These are phyloP conservation scores for Caenorhabditis remanei DNA, from an alignment of 1,140 invertebrate genomes.

Conservation along the genomic window DNA sequence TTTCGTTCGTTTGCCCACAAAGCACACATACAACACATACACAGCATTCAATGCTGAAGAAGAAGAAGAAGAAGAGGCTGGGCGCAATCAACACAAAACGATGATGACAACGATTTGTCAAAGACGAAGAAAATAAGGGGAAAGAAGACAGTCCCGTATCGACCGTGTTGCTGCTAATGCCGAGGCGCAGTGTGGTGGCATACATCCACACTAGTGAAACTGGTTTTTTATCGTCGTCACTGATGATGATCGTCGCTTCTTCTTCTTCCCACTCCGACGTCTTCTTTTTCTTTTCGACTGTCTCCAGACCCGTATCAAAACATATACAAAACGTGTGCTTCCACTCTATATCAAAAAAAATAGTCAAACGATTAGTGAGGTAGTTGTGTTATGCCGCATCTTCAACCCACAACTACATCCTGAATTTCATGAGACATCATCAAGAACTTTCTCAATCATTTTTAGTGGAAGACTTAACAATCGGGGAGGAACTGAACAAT, in stretches of 20 bases:
- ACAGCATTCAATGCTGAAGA: background rate
- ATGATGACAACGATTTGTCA: slow-evolving; percentile 44
- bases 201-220: slow-evolving; percentile 18
- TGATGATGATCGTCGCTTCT: slow-evolving; percentile 41
- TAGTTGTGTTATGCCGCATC: background rate
- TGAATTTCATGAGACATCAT: too few relatives aligned
- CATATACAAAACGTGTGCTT: slow-evolving; percentile 43
- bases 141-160: slow-evolving; percentile 43
- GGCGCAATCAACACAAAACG: slow-evolving; percentile 13
- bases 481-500: too few relatives aligned
- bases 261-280: slow-evolving; percentile 12
- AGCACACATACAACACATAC: slow-evolving; percentile 36
- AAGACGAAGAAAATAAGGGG: slow-evolving; percentile 13
- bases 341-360: background rate
- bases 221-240: slow-evolving; percentile 45
- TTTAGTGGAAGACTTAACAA: too few relatives aligned
- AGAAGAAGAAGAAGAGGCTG: slow-evolving; percentile 12
- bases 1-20: slow-evolving; percentile 43
- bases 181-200: slow-evolving; percentile 28
- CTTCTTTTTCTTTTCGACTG: slow-evolving; percentile 7
- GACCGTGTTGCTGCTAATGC: slow-evolving; percentile 44
- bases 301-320: slow-evolving; percentile 41
- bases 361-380: slow-evolving; percentile 22
- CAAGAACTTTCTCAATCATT: too few relatives aligned
- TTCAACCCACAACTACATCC: background rate